Base-by-base conservation (phyloP, 2,888 invertebrate genomes). In the Rhynchonema sp. region DNA sequence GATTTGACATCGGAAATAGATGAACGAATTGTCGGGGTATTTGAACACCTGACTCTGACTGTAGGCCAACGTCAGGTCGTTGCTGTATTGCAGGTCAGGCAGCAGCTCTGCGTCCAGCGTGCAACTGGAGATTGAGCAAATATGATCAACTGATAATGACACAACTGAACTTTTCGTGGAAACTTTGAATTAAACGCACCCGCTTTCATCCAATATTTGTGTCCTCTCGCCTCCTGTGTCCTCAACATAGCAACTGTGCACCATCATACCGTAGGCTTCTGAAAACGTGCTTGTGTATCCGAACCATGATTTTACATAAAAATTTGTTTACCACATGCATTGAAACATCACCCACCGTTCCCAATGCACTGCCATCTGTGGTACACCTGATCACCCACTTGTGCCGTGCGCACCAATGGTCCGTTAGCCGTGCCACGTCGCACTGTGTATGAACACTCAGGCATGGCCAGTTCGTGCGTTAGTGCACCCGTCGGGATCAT, bases 1-100 rank as follows among this genome's bases (percentile, higher is more conserved):
- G 26, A 62, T 61, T 52, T 62, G 62, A 30, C 62, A 62, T 9
- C 57, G 57, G 26, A 62, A 62, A 38, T 61, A 46, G 23, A 62
- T 30, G 27, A 46, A 57, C 20, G 60, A 55, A 25, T 62, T 56
- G 59, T 62, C 62, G 27, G 62, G 60, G 54, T 60, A 62, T 28
- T 62, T 62, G 61, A 62, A 62, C 1, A 61, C 62, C 2, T 27
- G 52, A 25, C 30, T 46, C 9, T 54, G 54, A 28, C 56, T 17
- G 29, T 59, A 62, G 26, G 62, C 62, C 28, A 59, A 17, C 1
- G 20, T 53, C 23, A 61, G 52, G 6, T 38, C 56, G 49, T 55
- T 25, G 30, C 25, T 61, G 55, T 62, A 62, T n/a, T 30, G n/a
- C 22, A 60, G 53, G 22, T 59, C 2, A 1, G 59, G 60, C 55